phyloP scores from a whole-genome alignment of 2,888 invertebrate genomes.

The Melanotus villosus region DNA sequence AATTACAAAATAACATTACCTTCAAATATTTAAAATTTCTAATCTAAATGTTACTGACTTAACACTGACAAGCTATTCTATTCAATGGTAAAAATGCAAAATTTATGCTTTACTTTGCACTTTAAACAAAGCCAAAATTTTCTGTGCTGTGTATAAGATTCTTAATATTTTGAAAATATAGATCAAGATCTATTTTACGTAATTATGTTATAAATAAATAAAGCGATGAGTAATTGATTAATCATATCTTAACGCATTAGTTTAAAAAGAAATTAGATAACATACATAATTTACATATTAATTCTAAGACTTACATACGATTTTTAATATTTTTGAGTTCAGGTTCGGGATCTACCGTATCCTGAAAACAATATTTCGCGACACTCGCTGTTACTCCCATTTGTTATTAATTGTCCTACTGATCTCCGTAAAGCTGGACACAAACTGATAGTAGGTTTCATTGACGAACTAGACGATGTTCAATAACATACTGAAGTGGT shows the following conservation, averaged over 20 bases:
- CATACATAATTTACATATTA: no score
- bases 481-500: slow-evolving; percentile 22
- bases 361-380: slow-evolving; percentile 45
- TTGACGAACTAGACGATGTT: slow-evolving; percentile 19
- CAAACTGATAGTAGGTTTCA: background rate
- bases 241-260: no score
- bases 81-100: no score
- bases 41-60: background rate
- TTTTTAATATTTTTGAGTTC: slow-evolving; percentile 12
- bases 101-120: no score
- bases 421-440: background rate
- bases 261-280: no score
- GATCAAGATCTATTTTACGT: no score
- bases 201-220: no score
- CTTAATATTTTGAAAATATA: no score
- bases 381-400: slow-evolving; percentile 48
- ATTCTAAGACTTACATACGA: background rate
- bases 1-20: background rate
- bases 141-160: no score
- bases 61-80: background rate
- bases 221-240: no score
- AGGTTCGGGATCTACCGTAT: slow-evolving; percentile 28
- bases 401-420: background rate
- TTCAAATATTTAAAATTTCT: no score
- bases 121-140: no score